Percentiles rank a stretch among this genome's conserved stretches.
Conservation (phyloP, 2,797 vertebrate species). For the Nasua narica region DNA sequence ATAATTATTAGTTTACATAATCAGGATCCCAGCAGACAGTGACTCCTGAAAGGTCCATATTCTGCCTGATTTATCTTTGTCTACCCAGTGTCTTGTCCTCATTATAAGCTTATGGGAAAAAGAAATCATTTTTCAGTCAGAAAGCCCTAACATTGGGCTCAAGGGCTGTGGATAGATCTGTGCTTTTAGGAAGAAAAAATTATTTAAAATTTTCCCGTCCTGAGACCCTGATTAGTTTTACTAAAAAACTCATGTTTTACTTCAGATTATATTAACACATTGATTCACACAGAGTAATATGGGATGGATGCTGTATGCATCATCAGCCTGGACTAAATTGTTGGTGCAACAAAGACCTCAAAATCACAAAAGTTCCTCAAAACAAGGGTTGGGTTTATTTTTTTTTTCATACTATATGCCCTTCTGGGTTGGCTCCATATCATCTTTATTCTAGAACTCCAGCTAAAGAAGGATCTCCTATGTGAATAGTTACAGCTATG, state of each 20-base stretch:
- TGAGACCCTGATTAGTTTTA: not conserved
- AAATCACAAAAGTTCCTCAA: not conserved
- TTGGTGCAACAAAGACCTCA: not conserved
- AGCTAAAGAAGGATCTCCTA: not conserved
- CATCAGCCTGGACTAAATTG: not conserved
- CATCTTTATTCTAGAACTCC: not conserved
- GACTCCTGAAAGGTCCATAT: not conserved
- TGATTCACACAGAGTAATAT: not conserved
- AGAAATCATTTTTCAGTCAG: not conserved
- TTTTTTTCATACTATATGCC: not conserved
- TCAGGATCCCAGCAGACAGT: not conserved
- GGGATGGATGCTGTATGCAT: not conserved
- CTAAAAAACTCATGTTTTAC: not conserved
- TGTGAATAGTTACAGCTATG: not conserved
- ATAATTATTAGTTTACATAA: not conserved
- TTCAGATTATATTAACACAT: not conserved
- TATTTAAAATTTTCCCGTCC: not conserved
- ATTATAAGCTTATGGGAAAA: not conserved
- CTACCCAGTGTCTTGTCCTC: not conserved
- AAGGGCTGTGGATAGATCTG: not conserved
- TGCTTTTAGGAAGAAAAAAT: slow-evolving; percentile 9
- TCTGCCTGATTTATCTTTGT: not conserved
- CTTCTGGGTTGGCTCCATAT: not conserved
- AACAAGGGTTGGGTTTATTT: not conserved
- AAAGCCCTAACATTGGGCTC: not conserved